Base-by-base conservation (phyloP, 2,888 invertebrate genomes). In the Eupithecia subfuscata region DNA sequence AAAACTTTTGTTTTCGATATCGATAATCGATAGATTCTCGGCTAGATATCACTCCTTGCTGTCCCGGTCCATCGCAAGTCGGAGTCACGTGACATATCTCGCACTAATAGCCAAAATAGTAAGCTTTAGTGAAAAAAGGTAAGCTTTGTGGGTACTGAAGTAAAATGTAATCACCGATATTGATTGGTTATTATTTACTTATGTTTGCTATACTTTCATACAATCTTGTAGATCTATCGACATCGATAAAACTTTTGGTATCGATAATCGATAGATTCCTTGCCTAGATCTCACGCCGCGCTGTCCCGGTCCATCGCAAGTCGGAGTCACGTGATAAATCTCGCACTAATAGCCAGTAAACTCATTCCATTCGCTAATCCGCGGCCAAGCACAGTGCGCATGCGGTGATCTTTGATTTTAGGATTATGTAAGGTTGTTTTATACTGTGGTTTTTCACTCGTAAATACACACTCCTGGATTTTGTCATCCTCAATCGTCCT, bases 31-130 rank as follows among this genome's bases (percentile, higher is more conserved):
- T 30, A 30, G 30, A 30, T 30, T 30, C 30, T 30, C 30, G 43
- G 25, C 65, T 71, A n/a, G 56, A 71, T 69, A 25, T 73, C 68
- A 68, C 48, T 37, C n/a, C 45, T 65, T 70, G 67, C 37, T 64
- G 87, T 86, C 86, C 88, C 89, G 88, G 88, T 88, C 89, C 90
- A 87, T 87, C 88, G 88, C 81, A 83, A 84, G 85, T 86, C 86
- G 87, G 86, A 87, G 90, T 91, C 92, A 90, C 90, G 89, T 92
- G 92, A 92, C 94, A 94, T 94, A 94, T 94, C 93, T 93, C 91
- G 79, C 84, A 84, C 91, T 94, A 94, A 94, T 93, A 93, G 93
- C 91, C 91, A 88, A n/a, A n/a, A n/a, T n/a, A n/a, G n/a, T n/a
- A n/a, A n/a, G n/a, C n/a, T n/a, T n/a, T n/a, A n/a, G n/a, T n/a